Percentiles rank a stretch among this genome's conserved stretches.
Evolutionary conservation across 1,140 invertebrate species (phyloP).

Genomic region (Caerostris darwini): DNA sequence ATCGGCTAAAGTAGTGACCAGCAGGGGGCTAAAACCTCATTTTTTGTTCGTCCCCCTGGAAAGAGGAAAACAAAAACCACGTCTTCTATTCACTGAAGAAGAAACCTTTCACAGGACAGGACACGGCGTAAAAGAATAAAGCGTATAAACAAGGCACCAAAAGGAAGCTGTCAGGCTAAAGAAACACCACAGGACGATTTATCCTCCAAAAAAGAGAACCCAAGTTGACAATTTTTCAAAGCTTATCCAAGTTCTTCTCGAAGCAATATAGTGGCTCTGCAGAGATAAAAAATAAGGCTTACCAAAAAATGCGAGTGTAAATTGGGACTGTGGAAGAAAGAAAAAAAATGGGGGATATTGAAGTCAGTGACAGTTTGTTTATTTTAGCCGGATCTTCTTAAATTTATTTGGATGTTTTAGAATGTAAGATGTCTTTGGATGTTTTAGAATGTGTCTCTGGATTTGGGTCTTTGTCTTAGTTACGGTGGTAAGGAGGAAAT

Average conservation of each 20-base stretch:
- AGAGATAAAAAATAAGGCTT: not conserved
- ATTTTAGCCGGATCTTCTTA: not conserved
- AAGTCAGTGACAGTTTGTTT: constrained; percentile 20
- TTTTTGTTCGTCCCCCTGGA: no score
- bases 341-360: not conserved
- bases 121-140: constrained; percentile 22
- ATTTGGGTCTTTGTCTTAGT: not conserved
- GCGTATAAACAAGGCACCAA: not conserved
- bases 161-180: not conserved
- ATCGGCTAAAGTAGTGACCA: no score
- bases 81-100: not conserved
- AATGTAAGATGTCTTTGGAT: not conserved
- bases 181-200: constrained; percentile 15
- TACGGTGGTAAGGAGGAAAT: not conserved
- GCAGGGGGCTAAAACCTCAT: no score
- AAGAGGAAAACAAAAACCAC: not conserved
- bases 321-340: not conserved
- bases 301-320: constrained; percentile 19
- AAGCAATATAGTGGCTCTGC: not conserved
- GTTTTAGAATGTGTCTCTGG: not conserved
- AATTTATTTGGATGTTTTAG: not conserved
- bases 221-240: constrained; percentile 27
- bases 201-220: not conserved
- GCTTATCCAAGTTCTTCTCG: constrained; percentile 1
- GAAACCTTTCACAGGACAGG: not conserved